Base-by-base conservation (phyloP, 23 tunicate species). In the Trididemnum clinides region DNA sequence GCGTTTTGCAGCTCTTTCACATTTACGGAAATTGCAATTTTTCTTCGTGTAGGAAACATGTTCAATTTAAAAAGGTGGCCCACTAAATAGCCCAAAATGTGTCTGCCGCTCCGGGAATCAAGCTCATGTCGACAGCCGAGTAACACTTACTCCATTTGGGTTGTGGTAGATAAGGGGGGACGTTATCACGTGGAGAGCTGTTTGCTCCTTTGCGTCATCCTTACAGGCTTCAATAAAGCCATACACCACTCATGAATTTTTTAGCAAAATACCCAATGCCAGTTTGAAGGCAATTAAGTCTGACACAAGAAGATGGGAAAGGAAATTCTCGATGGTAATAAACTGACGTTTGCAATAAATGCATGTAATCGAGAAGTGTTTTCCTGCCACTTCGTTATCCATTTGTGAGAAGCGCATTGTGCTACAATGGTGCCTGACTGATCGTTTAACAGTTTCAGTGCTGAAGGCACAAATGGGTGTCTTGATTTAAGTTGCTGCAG, bases 401-500 rank as follows among this genome's bases (percentile, higher is more conserved):
- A 62, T 21, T 20, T 62, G 27, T 18, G 5, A 5, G 15, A 5
- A 20, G 70, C 27, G 23, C 70, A 62, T 5, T 21, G 27, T 62
- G 70, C 27, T 22, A 22, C 70, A 62, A 20, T 62, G 23, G 28
- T 62, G 6, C 27, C 27, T 10, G 28, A 22, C 15, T 10, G 6
- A 26, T 62, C 27, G 21, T 62, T 62, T 26, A 62, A 22, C 15
- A 62, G 70, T 22, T 62, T 20, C 27, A 20, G 27, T 62, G 27
- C 27, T 5, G 70, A 20, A 22, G 70, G 70, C 70, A 62, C 70
- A 62, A 62, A 62, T 62, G 70, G 70, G 70, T 62, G 70, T 62
- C 70, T 62, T 21, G 70, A 62, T 22, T 62, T 62, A 20, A 62
- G 70, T 21, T 22, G 70, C 70, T 21, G 70, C 21, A 10, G 70